Conservation (phyloP, 1,140 invertebrate genomes). For the Tigriopus japonicus region DNA sequence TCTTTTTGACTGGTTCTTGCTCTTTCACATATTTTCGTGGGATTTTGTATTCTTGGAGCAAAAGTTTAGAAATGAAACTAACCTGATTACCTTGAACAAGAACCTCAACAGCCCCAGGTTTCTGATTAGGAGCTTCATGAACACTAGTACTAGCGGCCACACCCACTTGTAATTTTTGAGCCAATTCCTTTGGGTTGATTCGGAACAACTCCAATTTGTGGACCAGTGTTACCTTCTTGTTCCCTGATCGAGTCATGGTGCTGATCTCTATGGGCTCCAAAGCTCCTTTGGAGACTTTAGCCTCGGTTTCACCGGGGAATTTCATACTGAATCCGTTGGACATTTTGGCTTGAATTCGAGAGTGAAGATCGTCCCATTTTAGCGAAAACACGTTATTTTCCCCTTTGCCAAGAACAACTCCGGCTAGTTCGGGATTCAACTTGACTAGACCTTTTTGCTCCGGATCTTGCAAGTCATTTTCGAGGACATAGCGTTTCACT, state of each 20-base stretch:
- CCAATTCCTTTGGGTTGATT: constrained; percentile 53
- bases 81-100: constrained; percentile 82
- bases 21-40: constrained; percentile 42
- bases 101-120: constrained; percentile 40
- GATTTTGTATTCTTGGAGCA: constrained; percentile 44
- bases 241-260: constrained; percentile 53
- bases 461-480: constrained; percentile 40
- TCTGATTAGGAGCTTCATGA: constrained; percentile 40
- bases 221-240: constrained; percentile 76
- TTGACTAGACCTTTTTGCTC: constrained; percentile 30
- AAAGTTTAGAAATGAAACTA: constrained; percentile 45
- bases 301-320: constrained; percentile 31
- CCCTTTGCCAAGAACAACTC: constrained; percentile 23
- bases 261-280: constrained; percentile 56
- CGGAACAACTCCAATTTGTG: constrained; percentile 69
- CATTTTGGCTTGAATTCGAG: constrained; percentile 47
- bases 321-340: constrained; percentile 48
- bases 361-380: constrained; percentile 49
- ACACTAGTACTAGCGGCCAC: constrained; percentile 69
- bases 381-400: constrained; percentile 23
- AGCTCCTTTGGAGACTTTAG: constrained; percentile 25
- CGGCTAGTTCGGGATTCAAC: constrained; percentile 30
- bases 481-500: constrained; percentile 56
- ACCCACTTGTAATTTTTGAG: constrained; percentile 56
- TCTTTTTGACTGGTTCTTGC: constrained; percentile 41